A percentile compares a stretch with the other conserved stretches of the same genome.
Conservation (phyloP, 2,888 invertebrate genomes). For the Ectobius pallidus region DNA sequence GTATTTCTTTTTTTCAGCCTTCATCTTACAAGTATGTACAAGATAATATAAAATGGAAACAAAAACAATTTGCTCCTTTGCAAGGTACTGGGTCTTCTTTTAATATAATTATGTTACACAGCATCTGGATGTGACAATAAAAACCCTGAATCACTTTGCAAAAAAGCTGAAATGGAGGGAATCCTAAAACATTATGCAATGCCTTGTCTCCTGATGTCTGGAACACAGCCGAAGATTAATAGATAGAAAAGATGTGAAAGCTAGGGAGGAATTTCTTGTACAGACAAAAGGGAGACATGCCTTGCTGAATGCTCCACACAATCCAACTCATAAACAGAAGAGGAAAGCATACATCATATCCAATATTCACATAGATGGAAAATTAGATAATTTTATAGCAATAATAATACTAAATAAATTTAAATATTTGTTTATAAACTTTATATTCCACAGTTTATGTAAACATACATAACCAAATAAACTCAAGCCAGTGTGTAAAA, state of each 20-base stretch:
- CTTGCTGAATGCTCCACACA: too few species aligned
- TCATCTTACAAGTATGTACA: conserved; percentile 1
- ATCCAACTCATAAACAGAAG: too few species aligned
- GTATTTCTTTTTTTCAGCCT: too few species aligned
- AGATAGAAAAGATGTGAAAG: neutral
- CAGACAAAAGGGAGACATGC: neutral
- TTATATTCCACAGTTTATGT: too few species aligned
- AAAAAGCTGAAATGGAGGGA: conserved; percentile 31
- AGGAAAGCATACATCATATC: too few species aligned
- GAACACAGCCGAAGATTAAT: conserved; percentile 22
- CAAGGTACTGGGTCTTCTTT: neutral
- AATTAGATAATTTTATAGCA: too few species aligned
- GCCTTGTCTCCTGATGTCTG: neutral
- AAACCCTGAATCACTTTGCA: conserved; percentile 14
- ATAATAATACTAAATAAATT: too few species aligned
- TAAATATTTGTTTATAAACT: too few species aligned
- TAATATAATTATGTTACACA: conserved; percentile 10
- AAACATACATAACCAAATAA: too few species aligned
- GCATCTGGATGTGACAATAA: conserved; percentile 18
- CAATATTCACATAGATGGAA: too few species aligned
- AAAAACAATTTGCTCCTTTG: neutral
- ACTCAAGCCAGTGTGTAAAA: too few species aligned
- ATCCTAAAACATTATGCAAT: conserved; percentile 21
- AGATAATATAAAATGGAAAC: conserved; percentile 13
- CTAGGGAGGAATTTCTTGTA: neutral